These are phyloP conservation scores for Drosophila dives DNA, from an alignment of 2,888 invertebrate species.

Conservation along the genomic window DNA sequence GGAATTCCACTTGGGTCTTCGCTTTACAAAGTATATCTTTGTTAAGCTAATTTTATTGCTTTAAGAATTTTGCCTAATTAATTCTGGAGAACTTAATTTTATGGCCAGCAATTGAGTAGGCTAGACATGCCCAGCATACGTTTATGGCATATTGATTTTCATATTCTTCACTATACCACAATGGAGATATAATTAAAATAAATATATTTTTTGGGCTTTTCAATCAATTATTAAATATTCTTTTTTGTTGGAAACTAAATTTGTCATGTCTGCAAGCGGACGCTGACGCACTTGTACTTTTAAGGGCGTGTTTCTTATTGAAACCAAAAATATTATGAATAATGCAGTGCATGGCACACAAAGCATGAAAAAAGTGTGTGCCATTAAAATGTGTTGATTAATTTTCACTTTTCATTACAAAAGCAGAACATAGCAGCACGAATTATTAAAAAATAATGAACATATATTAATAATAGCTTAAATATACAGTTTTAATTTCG, in stretches of 20 bases:
- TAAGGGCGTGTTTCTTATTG: conserved; percentile 45
- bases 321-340: conserved; percentile 51
- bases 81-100: conserved; percentile 19
- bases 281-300: conserved; percentile 56
- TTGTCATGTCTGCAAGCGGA: conserved; percentile 17
- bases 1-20: not conserved
- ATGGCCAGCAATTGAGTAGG: conserved; percentile 29
- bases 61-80: conserved; percentile 3
- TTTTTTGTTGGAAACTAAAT: conserved; percentile 20
- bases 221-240: conserved; percentile 20
- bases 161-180: not conserved
- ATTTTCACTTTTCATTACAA: conserved; percentile 65
- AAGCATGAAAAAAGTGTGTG: not conserved
- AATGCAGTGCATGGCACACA: conserved; percentile 47
- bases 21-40: conserved; percentile 28
- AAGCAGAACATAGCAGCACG: conserved; percentile 33
- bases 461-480: not conserved
- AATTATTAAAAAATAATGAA: not conserved
- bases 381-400: conserved; percentile 9
- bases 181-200: conserved; percentile 53
- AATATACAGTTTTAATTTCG: conserved; percentile 7
- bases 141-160: conserved; percentile 60
- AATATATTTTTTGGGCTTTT: conserved; percentile 56
- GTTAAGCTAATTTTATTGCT: conserved; percentile 10
- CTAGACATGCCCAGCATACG: conserved; percentile 52